Evolutionary conservation across 1,140 invertebrate species (phyloP).

Genomic region (Drosophila teissieri): DNA sequence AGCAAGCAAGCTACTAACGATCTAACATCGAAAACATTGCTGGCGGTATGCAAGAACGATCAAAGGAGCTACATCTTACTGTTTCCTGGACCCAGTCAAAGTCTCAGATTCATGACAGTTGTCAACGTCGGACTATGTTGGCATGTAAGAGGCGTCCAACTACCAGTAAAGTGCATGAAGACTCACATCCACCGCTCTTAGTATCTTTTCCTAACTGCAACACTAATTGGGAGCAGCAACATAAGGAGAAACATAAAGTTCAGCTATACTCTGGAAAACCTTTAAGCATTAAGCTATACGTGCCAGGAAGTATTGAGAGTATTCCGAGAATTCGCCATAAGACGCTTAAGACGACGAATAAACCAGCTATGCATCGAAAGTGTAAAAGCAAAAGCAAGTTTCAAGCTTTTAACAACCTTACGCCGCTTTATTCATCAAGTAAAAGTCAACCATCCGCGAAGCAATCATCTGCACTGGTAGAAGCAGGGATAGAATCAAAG

Average conservation of each 20-base stretch:
- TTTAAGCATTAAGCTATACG: conserved; percentile 7
- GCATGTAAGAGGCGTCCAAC: neutral
- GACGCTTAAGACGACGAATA: conserved; percentile 12
- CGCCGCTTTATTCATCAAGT: neutral
- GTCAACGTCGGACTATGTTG: conserved; percentile 2
- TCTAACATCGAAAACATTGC: neutral
- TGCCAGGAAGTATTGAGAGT: conserved; percentile 19
- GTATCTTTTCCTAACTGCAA: conserved; percentile 1
- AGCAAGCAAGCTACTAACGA: neutral
- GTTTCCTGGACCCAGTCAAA: conserved; percentile 9
- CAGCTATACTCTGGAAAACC: conserved; percentile 8
- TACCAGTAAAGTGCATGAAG: neutral
- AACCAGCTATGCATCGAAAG: conserved; percentile 65
- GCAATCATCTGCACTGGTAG: neutral
- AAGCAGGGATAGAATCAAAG: neutral
- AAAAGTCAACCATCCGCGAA: neutral
- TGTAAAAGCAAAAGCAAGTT: conserved; percentile 63
- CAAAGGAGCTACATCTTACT: conserved; percentile 8
- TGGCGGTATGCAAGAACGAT: conserved; percentile 25
- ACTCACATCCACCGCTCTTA: conserved; percentile 6
- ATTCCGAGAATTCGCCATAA: conserved; percentile 40
- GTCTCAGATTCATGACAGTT: conserved; percentile 4
- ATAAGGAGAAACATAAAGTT: conserved; percentile 2
- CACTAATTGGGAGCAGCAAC: neutral
- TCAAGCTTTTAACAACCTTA: neutral